Conservation (phyloP, 2,888 invertebrate species). For the Hirtodrosophila duncani region DNA sequence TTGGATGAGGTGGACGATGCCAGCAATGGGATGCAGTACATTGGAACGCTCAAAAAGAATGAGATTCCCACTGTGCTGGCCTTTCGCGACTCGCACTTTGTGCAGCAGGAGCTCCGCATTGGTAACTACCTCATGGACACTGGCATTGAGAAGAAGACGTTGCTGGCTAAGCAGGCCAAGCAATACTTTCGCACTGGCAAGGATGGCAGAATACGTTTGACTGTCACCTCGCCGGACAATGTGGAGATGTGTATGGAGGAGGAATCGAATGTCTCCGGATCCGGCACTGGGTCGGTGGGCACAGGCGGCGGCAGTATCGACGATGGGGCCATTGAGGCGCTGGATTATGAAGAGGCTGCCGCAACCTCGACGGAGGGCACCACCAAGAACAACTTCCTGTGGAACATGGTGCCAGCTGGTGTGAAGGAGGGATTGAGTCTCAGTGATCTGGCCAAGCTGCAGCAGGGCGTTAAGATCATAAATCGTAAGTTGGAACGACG, state of each 20-base stretch:
- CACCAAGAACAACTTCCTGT: slow-evolving; percentile 67
- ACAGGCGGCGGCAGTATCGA: slow-evolving; percentile 53
- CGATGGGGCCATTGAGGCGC: slow-evolving; percentile 73
- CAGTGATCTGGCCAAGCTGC: slow-evolving; percentile 65
- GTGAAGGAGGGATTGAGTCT: slow-evolving; percentile 76
- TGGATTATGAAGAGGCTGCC: slow-evolving; percentile 65
- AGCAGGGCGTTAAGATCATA: slow-evolving; percentile 56
- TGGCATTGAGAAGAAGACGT: slow-evolving; percentile 75
- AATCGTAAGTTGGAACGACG: slow-evolving; percentile 66
- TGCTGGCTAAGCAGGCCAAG: slow-evolving; percentile 56
- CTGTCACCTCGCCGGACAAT: slow-evolving; percentile 77
- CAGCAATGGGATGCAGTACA: slow-evolving; percentile 36
- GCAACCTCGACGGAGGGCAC: slow-evolving; percentile 15
- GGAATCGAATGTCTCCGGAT: slow-evolving; percentile 43
- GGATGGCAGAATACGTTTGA: slow-evolving; percentile 72
- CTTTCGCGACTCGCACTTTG: slow-evolving; percentile 77
- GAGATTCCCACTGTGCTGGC: slow-evolving; percentile 77
- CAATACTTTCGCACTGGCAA: slow-evolving; percentile 46
- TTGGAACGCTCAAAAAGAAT: slow-evolving; percentile 71
- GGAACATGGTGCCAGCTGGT: slow-evolving; percentile 71
- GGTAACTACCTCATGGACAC: slow-evolving; percentile 78
- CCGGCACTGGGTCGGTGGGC: slow-evolving; percentile 37
- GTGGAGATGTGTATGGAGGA: slow-evolving; percentile 74
- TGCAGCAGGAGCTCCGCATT: slow-evolving; percentile 77
- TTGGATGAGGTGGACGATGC: slow-evolving; percentile 24